Evolutionary conservation across 35 echinoderm and acorn worm genomes (phyloP).

Genomic region (Strongylocentrotus purpuratus): DNA sequence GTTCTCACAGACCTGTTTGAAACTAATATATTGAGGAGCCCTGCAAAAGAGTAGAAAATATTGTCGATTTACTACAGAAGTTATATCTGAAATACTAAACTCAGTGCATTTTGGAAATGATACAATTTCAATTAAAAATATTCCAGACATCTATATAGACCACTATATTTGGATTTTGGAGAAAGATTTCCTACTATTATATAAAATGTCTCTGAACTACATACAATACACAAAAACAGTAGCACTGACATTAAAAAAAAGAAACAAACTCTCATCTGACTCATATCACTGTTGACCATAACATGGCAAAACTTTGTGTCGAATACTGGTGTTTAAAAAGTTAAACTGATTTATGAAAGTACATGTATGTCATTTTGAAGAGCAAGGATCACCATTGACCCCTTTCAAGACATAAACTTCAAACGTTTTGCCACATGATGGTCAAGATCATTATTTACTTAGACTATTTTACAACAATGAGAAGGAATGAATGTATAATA

Average conservation of each 20-base stretch:
- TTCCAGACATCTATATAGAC: neutral
- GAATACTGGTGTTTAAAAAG: neutral
- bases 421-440: neutral
- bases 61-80: neutral
- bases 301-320: neutral
- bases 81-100: neutral
- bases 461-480: too few relatives aligned
- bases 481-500: too few relatives aligned
- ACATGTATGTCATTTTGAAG: neutral
- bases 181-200: neutral
- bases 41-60: too few relatives aligned
- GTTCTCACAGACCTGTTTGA: neutral
- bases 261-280: neutral
- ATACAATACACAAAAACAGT: constrained; percentile 10
- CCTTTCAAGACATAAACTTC: neutral
- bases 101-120: neutral
- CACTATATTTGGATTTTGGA: neutral
- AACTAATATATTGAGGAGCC: neutral
- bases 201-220: constrained; percentile 15
- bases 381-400: neutral
- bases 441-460: neutral
- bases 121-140: neutral
- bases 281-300: neutral
- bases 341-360: neutral
- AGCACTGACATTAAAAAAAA: constrained; percentile 6